A percentile compares a stretch with the other conserved stretches of the same genome.
phyloP scores from a whole-genome alignment of 2,888 invertebrate species.

The Xiphydria camelus region DNA sequence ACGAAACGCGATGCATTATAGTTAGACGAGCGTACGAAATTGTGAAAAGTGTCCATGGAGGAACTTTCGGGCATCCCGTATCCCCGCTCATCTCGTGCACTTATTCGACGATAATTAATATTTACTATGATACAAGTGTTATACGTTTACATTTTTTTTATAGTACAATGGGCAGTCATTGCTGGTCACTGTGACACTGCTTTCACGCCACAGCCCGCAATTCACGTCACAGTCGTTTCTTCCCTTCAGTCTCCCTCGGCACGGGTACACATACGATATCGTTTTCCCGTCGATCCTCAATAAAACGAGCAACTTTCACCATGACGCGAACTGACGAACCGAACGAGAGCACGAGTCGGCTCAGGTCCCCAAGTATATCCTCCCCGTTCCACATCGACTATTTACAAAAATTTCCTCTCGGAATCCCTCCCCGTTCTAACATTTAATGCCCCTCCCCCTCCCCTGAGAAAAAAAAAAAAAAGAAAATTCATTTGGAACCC shows the following conservation, averaged over 20 bases:
- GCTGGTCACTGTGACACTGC: conserved; percentile 49
- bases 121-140: conserved; percentile 39
- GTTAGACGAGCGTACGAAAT: too few species aligned
- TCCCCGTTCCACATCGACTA: conserved; percentile 34
- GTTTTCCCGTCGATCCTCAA: background rate
- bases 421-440: conserved; percentile 28
- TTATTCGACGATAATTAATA: conserved; percentile 33
- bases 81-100: conserved; percentile 1
- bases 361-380: conserved; percentile 51
- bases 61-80: conserved; percentile 1
- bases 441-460: too few species aligned
- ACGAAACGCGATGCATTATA: too few species aligned
- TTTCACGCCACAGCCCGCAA: conserved; percentile 29
- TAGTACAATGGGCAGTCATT: conserved; percentile 49
- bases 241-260: too few species aligned
- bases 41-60: too few species aligned
- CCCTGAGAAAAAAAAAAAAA: too few species aligned
- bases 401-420: conserved; percentile 38
- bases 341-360: conserved; percentile 34
- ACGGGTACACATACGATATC: too few species aligned
- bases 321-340: conserved; percentile 11
- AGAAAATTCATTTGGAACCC: too few species aligned
- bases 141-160: conserved; percentile 38
- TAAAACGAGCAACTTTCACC: background rate
- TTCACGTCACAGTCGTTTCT: conserved; percentile 13